Evolutionary conservation across 2,113 vertebrate species (phyloP).

Genomic region (Muntiacus reevesi): DNA sequence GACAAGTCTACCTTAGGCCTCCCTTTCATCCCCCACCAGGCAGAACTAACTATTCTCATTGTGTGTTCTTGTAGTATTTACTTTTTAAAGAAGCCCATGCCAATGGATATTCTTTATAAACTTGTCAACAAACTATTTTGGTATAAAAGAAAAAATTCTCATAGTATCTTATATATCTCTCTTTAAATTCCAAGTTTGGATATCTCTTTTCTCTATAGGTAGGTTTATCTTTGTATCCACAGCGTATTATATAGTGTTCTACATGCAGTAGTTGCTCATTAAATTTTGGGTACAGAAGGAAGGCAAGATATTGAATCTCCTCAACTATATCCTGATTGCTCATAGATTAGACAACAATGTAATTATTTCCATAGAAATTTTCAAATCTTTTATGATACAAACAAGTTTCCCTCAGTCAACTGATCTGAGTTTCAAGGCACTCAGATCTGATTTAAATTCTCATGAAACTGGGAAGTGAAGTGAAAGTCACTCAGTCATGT

Average conservation of each 20-base stretch:
- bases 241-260: not conserved
- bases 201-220: not conserved
- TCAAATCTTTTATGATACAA: not conserved
- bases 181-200: not conserved
- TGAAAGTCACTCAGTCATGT: not conserved
- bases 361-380: not conserved
- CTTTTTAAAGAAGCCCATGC: not conserved
- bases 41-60: not conserved
- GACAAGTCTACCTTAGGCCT: not conserved
- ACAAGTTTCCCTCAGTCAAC: not conserved
- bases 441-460: not conserved
- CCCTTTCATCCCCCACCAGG: not conserved
- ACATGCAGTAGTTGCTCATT: not conserved
- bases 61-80: not conserved
- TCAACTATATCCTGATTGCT: not conserved
- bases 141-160: not conserved
- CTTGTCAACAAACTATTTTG: not conserved
- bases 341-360: not conserved
- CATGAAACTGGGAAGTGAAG: not conserved
- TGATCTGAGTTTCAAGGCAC: not conserved
- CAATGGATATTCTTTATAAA: not conserved
- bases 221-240: not conserved
- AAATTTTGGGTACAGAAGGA: not conserved
- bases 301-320: not conserved
- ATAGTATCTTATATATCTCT: not conserved